Evolutionary conservation across 2,113 vertebrate species (phyloP).

Genomic region (Empidonax alnorum): DNA sequence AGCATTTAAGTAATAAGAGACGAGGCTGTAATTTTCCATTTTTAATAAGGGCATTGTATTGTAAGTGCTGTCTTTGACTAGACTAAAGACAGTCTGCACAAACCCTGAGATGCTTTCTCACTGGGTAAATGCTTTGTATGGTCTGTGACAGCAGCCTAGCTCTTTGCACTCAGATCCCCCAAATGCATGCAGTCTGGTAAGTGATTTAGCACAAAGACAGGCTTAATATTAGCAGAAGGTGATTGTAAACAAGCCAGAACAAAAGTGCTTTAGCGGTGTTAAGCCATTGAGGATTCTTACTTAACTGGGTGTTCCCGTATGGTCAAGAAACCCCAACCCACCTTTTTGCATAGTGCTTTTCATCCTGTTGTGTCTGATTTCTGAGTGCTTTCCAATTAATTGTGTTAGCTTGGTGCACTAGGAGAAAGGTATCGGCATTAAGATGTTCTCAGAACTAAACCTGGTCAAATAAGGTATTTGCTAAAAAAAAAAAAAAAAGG

Average conservation of each 20-base stretch:
- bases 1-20: neutral
- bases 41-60: neutral
- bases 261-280: neutral
- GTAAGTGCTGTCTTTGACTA: neutral
- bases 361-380: accelerated
- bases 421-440: neutral
- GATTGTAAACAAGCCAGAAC: neutral
- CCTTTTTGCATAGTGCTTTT: neutral
- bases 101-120: neutral
- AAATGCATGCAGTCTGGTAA: neutral
- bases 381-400: neutral
- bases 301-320: neutral
- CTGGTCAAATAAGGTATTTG: neutral
- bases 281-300: neutral
- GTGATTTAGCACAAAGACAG: neutral
- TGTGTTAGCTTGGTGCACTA: neutral
- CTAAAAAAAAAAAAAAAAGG: neutral
- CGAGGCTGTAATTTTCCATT: neutral
- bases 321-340: neutral
- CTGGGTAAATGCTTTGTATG: neutral
- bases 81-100: neutral
- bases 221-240: neutral
- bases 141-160: neutral
- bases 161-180: neutral
- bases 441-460: neutral